Percentiles rank a stretch among this genome's conserved stretches.
Evolutionary conservation across 2,888 invertebrate species (phyloP).

Genomic region (Mechanitis mazaeus): DNA sequence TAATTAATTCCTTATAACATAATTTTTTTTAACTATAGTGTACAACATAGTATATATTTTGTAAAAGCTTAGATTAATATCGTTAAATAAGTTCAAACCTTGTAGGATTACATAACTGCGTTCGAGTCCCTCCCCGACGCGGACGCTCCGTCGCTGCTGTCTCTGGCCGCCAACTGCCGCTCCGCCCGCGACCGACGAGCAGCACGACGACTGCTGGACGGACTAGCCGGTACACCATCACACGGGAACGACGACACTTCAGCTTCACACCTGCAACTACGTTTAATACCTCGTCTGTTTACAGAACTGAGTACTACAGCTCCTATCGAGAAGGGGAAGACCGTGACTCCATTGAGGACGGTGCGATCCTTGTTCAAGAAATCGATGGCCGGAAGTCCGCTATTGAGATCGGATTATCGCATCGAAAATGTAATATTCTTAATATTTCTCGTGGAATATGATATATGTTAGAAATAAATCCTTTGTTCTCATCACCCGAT

Average conservation of each 20-base stretch:
- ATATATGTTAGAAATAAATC: too few species aligned
- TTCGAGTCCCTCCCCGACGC: slow-evolving; percentile 82
- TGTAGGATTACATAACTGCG: slow-evolving; percentile 79
- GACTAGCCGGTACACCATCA: slow-evolving; percentile 71
- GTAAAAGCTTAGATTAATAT: background rate
- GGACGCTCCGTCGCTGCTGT: slow-evolving; percentile 86
- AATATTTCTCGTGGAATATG: too few species aligned
- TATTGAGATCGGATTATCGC: slow-evolving; percentile 52
- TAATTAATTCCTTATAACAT: too few species aligned
- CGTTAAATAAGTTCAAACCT: background rate
- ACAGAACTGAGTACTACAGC: slow-evolving; percentile 54
- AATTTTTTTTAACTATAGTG: too few species aligned
- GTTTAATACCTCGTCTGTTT: slow-evolving; percentile 17
- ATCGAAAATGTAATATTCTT: slow-evolving; percentile 39
- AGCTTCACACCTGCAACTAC: background rate
- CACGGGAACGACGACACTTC: background rate
- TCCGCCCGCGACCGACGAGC: slow-evolving; percentile 87
- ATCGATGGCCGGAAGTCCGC: slow-evolving; percentile 75
- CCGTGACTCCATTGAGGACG: slow-evolving; percentile 73
- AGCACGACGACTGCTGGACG: slow-evolving; percentile 76
- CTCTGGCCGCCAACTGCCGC: slow-evolving; percentile 91
- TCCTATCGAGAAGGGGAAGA: slow-evolving; percentile 74
- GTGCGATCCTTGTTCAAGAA: slow-evolving; percentile 91
- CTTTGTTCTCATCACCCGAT: background rate
- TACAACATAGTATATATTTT: background rate